These are phyloP conservation scores for Campoplex nolae DNA, from an alignment of 2,888 invertebrate species.

Conservation along the genomic window DNA sequence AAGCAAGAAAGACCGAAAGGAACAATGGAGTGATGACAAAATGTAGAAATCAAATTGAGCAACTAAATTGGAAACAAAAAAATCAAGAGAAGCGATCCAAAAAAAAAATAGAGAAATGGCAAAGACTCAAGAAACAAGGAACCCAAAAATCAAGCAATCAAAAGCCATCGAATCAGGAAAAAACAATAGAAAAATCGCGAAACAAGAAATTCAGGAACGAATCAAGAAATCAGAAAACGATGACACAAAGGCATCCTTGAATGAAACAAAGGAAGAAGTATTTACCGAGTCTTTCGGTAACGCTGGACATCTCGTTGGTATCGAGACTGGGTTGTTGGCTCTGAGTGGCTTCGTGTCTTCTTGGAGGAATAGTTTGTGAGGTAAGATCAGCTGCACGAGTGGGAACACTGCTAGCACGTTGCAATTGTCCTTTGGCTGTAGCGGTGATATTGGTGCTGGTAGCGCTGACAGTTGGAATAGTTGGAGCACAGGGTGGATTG, in stretches of 20 bases:
- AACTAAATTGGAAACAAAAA: too few species aligned
- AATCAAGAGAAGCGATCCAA: too few species aligned
- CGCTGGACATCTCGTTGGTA: conserved; percentile 75
- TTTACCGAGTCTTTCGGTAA: conserved; percentile 76
- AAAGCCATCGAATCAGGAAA: too few species aligned
- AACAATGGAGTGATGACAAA: too few species aligned
- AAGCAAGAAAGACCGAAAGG: too few species aligned
- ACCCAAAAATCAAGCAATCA: too few species aligned
- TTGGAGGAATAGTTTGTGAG: conserved; percentile 82
- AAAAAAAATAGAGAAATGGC: too few species aligned
- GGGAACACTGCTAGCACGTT: conserved; percentile 91
- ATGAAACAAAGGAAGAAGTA: neutral
- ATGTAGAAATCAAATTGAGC: too few species aligned
- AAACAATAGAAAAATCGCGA: too few species aligned
- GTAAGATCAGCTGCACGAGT: conserved; percentile 85
- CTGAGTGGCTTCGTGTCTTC: conserved; percentile 87
- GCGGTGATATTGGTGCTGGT: conserved; percentile 24
- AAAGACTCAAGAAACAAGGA: too few species aligned
- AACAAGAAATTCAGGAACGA: neutral
- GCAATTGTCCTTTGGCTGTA: conserved; percentile 85
- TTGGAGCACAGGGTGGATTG: conserved; percentile 31
- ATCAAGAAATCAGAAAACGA: neutral
- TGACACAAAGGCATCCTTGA: too few species aligned
- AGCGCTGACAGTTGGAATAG: conserved; percentile 18
- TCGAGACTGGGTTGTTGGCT: conserved; percentile 86